Conservation (phyloP, 2,113 vertebrate species). For the Engraulis encrasicolus region DNA sequence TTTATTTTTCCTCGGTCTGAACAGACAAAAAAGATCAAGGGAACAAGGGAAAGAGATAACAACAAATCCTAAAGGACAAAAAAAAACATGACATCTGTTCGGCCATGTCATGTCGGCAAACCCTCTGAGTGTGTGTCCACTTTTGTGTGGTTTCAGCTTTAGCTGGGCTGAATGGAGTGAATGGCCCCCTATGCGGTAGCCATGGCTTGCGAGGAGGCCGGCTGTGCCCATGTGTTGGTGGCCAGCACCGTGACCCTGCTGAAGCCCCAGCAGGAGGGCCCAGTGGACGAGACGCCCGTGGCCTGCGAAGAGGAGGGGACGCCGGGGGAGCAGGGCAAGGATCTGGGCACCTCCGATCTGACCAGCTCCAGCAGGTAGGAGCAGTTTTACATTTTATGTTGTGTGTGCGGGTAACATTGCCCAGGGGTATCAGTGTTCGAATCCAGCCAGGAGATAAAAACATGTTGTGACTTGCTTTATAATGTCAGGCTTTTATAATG, state of each 20-base stretch:
- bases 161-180: conserved; percentile 36
- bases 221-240: background rate
- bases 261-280: background rate
- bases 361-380: conserved; percentile 35
- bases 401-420: conserved; percentile 47
- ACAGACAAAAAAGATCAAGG: too few relatives aligned
- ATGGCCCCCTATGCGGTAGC: conserved; percentile 46
- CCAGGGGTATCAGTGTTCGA: background rate
- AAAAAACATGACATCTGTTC: background rate
- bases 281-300: conserved; percentile 34
- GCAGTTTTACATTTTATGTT: too few relatives aligned
- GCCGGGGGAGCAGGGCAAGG: background rate
- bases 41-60: too few relatives aligned
- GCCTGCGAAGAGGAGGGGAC: conserved; percentile 36
- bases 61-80: too few relatives aligned
- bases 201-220: conserved; percentile 59
- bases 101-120: background rate
- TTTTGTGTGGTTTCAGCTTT: conserved; percentile 28
- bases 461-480: too few relatives aligned
- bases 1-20: too few relatives aligned
- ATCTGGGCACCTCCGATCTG: background rate
- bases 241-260: conserved; percentile 17
- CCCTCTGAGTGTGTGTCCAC: background rate
- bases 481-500: too few relatives aligned
- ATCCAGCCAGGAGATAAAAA: too few relatives aligned